Conservation (phyloP, 2,113 vertebrate genomes). For the Cavia porcellus region DNA sequence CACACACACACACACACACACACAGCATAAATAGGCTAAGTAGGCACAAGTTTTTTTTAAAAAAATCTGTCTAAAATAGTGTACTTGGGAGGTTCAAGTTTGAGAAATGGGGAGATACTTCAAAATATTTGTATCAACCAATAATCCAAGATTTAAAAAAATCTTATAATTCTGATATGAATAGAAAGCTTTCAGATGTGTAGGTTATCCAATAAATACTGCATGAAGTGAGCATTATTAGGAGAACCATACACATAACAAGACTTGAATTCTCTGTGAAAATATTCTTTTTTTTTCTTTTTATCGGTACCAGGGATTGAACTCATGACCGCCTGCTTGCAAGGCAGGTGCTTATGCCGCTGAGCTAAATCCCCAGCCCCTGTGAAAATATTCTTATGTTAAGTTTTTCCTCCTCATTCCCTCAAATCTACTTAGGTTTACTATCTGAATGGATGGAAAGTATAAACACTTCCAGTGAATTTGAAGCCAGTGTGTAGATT, state of each 20-base stretch:
- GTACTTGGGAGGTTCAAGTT: constrained; percentile 58
- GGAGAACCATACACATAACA: background rate
- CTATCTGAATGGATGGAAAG: background rate
- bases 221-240: background rate
- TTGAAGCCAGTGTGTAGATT: background rate
- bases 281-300: background rate
- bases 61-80: constrained; percentile 68
- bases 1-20: background rate
- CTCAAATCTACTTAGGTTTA: background rate
- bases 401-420: background rate
- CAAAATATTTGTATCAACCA: background rate
- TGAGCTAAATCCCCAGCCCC: too few species aligned
- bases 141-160: background rate
- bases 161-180: background rate
- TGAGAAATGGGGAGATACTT: background rate
- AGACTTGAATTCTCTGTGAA: background rate
- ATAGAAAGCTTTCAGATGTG: background rate
- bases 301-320: too few species aligned
- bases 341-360: too few species aligned
- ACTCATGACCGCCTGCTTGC: too few species aligned
- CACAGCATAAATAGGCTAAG: constrained; percentile 82
- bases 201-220: background rate
- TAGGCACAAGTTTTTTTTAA: constrained; percentile 69
- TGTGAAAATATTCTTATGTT: background rate
- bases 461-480: background rate